Base-by-base conservation (phyloP, 2,797 vertebrate genomes). In the Anguilla megastoma region DNA sequence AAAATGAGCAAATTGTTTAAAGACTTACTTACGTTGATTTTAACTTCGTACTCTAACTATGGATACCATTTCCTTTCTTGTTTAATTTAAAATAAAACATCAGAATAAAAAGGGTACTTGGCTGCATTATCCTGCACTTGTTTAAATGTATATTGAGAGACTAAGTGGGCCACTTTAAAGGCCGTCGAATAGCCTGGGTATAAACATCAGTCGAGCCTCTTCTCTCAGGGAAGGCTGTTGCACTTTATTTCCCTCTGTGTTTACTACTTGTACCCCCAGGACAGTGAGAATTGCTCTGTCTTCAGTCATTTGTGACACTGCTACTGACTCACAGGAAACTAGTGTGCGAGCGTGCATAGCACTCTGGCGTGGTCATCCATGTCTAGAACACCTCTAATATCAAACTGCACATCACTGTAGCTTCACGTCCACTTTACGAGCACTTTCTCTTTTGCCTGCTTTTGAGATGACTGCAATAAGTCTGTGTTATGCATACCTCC, bases 291-390 rank as follows among this genome's bases (percentile, higher is more conserved):
- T 56, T 54, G 16, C 48, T 84, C 50, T 56, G 30, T 18, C 36
- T 84, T 27, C 79, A 56, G 52, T 69, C 86, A 56, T 27, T 84
- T 84, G 21, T 82, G 60, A 83, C 33, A 60, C 50, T 76, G 18
- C 2, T 54, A 0, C 16, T 84, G 79, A 87, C 56, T 87, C 76
- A 87, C 52, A 82, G 74, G 76, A 82, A 48, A 48, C 52, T 79
- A 76, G 86, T 82, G 6, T 50, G 30, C 50, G 58, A 63, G 63
- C 83, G 52, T 36, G 86, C 86, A 80, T 87, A 60, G 74, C 86
- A 63, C 12, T 60, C 41, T 58, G 76, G 24, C 66, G 54, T 66
- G 56, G 41, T 87, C 36, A 84, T 56, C 52, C 3, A 33, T 48
- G 8, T 18, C 82, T 4, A 24, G 12, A 24, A 48, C 3, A 48